These are phyloP conservation scores for Glomeris maerens DNA, from an alignment of 1,140 invertebrate species.

Conservation along the genomic window DNA sequence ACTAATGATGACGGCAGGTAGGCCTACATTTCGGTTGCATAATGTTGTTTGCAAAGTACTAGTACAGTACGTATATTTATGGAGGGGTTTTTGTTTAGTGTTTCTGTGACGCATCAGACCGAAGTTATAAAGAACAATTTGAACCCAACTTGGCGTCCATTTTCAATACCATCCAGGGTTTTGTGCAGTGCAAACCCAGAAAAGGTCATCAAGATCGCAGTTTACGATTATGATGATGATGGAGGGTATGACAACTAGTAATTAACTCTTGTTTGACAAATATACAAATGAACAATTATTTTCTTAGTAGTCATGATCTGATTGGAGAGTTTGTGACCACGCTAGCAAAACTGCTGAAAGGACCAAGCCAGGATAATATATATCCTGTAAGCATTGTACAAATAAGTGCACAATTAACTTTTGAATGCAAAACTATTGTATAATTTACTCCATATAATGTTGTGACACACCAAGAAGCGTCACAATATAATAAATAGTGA, in stretches of 20 bases:
- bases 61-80: not conserved
- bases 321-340: slow-evolving; percentile 36
- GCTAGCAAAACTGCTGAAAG: slow-evolving; percentile 25
- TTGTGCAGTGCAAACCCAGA: not conserved
- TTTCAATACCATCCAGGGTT: not conserved
- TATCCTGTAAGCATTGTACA: slow-evolving; percentile 21
- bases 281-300: slow-evolving; percentile 1
- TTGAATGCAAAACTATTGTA: not conserved
- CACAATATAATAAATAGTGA: not conserved
- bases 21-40: not conserved
- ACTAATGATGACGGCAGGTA: slow-evolving; percentile 35
- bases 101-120: slow-evolving; percentile 38
- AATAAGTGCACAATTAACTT: not conserved
- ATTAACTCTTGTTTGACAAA: slow-evolving; percentile 5
- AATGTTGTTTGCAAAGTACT: not conserved
- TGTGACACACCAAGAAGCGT: no score
- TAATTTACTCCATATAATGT: not conserved
- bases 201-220: slow-evolving; percentile 32
- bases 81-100: slow-evolving; percentile 21
- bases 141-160: not conserved
- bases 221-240: slow-evolving; percentile 35
- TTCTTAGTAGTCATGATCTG: slow-evolving; percentile 29
- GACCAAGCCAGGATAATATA: slow-evolving; percentile 21
- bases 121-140: slow-evolving; percentile 28
- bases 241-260: slow-evolving; percentile 25